Base-by-base conservation (phyloP, 30 jellyfish, hydroid and myxozoan genomes). In the Hydra vulgaris region DNA sequence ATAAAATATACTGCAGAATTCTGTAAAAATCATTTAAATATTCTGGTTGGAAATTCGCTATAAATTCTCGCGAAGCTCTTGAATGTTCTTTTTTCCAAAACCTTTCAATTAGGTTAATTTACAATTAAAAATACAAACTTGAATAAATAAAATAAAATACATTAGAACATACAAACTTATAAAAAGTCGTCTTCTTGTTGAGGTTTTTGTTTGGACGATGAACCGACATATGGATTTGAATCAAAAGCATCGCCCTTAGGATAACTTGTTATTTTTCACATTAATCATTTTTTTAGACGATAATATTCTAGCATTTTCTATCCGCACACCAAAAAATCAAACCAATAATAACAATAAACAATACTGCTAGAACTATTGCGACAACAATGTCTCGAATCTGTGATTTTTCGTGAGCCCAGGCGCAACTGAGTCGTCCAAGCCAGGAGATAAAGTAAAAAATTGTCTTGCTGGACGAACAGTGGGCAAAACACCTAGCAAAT, bases 381-480 rank as follows among this genome's bases (percentile, higher is more conserved):
- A 78, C 80, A 55, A 78, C 17, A 54, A 53, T 1, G 54, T 61
- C 23, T 78, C 27, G 17, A 75, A 55, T 3, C 54, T 18, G 80
- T 78, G 66, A 52, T n/a, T 5, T 54, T 76, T 54, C 8, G 27
- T 61, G n/a, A n/a, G n/a, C n/a, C n/a, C n/a, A 19, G 54, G 23
- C 0, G 17, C 20, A 21, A 78, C 85, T 15, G 85, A 78, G 18
- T 78, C 69, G 23, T 78, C 85, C 19, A 78, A 27, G 8, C 85
- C 85, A 61, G 85, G 85, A 1, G 85, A 78, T 12, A 23, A 12
- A 18, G 85, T 78, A 53, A 78, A 78, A 53, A 78, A 78, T 53
- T 78, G 85, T 78, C 77, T 19, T 27, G 85, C 67, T 78, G 79
- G 79, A 1, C 79, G 81, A 78, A 78, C 85, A 18, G 85, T 54